Percentiles rank a stretch among this genome's conserved stretches.
Evolutionary conservation across 2,797 vertebrate genomes (phyloP).

Genomic region (Mormyrops boulengeri): DNA sequence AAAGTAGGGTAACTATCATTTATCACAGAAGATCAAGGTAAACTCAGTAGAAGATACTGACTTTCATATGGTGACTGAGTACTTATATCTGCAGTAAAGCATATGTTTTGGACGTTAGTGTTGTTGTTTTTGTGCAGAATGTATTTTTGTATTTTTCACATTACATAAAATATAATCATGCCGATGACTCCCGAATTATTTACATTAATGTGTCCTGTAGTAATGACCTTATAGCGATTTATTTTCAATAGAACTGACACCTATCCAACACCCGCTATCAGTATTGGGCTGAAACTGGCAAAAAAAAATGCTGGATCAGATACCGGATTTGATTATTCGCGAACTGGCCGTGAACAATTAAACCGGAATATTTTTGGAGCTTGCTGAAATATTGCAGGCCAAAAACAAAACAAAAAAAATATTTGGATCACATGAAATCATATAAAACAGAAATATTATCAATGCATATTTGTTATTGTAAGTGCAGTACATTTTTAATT

Average conservation of each 20-base stretch:
- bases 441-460: not conserved
- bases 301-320: not conserved
- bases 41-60: not conserved
- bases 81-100: not conserved
- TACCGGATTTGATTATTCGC: not conserved
- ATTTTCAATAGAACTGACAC: not conserved
- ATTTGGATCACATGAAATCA: not conserved
- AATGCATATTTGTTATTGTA: not conserved
- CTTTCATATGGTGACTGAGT: not conserved
- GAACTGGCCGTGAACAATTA: not conserved
- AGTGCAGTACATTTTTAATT: not conserved
- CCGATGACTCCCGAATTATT: not conserved
- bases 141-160: no score
- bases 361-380: not conserved
- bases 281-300: not conserved
- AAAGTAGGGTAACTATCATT: not conserved
- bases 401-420: not conserved
- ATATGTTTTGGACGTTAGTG: not conserved
- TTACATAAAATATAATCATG: no score
- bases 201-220: not conserved
- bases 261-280: not conserved
- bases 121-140: not conserved
- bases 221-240: not conserved
- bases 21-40: not conserved
- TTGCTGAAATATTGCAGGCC: not conserved